These are phyloP conservation scores for Channa maculata DNA, from an alignment of 2,113 vertebrate species.

Conservation along the genomic window DNA sequence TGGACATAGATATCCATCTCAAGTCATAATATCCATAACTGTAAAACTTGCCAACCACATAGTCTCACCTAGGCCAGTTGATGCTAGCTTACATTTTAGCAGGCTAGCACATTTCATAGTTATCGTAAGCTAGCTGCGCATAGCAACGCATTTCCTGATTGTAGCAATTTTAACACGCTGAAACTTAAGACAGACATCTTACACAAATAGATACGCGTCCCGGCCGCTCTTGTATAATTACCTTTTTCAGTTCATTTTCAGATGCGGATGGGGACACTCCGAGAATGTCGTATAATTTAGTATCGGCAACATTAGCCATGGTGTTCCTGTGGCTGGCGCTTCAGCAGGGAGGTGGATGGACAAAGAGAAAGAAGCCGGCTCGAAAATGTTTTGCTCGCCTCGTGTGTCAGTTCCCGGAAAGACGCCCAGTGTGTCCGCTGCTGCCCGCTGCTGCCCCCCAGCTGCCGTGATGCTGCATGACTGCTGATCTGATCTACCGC, in stretches of 20 bases:
- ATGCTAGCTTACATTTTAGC: constrained; percentile 15
- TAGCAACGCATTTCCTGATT: constrained; percentile 70
- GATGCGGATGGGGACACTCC: constrained; percentile 90
- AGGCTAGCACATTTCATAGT: constrained; percentile 12
- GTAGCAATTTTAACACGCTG: background rate
- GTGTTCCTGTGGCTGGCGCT: constrained; percentile 68
- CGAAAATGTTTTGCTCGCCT: constrained; percentile 51
- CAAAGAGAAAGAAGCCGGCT: constrained; percentile 76
- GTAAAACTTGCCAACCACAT: background rate
- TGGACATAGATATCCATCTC: too few species aligned
- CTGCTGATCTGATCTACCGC: too few species aligned
- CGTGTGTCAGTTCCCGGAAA: constrained; percentile 52
- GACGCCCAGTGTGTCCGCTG: background rate
- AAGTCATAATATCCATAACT: rapidly evolving
- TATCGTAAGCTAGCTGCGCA: constrained; percentile 35
- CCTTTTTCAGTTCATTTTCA: constrained; percentile 96
- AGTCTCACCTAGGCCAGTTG: constrained; percentile 45
- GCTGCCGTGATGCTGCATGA: constrained; percentile 4
- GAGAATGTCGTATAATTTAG: constrained; percentile 94
- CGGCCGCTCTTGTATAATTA: constrained; percentile 35
- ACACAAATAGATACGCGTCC: background rate
- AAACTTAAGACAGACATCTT: background rate
- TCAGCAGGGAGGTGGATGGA: constrained; percentile 59
- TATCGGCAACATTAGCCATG: constrained; percentile 93
- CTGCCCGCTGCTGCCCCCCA: constrained; percentile 59